These are phyloP conservation scores for Lottia gigantea DNA, from an alignment of 2,888 invertebrate species.

Conservation along the genomic window DNA sequence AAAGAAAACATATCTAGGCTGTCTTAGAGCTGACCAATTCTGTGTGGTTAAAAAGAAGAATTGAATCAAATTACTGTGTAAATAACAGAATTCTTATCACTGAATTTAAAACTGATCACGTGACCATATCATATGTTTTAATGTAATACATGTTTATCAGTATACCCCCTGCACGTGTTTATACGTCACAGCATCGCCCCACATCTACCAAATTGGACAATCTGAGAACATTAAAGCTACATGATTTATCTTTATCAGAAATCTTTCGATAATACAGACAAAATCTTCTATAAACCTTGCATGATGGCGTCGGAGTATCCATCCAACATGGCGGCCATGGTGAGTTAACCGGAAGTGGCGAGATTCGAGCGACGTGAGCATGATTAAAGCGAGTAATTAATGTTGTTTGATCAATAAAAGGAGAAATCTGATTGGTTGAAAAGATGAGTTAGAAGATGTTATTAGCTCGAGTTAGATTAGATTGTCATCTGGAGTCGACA, in stretches of 20 bases:
- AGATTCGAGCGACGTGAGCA: neutral
- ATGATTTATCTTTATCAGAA: neutral
- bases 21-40: too few species aligned
- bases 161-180: neutral
- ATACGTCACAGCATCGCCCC: neutral
- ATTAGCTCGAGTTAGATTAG: slow-evolving; percentile 1
- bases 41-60: too few species aligned
- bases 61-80: too few species aligned
- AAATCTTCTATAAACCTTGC: neutral
- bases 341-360: slow-evolving; percentile 6
- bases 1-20: too few species aligned
- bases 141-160: neutral
- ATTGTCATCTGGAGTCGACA: slow-evolving; percentile 4
- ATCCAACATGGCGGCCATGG: slow-evolving; percentile 8
- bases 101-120: neutral
- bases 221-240: neutral
- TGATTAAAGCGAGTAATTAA: slow-evolving; percentile 6
- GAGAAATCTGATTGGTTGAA: neutral
- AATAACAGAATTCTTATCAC: too few species aligned
- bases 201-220: neutral
- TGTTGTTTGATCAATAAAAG: slow-evolving; percentile 10
- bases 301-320: neutral
- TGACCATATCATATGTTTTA: neutral
- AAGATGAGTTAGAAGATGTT: neutral
- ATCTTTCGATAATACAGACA: neutral